Percentiles rank a stretch among this genome's conserved stretches.
These are phyloP conservation scores for Thaumatotibia leucotreta DNA, from an alignment of 1,140 invertebrate species.

Conservation along the genomic window DNA sequence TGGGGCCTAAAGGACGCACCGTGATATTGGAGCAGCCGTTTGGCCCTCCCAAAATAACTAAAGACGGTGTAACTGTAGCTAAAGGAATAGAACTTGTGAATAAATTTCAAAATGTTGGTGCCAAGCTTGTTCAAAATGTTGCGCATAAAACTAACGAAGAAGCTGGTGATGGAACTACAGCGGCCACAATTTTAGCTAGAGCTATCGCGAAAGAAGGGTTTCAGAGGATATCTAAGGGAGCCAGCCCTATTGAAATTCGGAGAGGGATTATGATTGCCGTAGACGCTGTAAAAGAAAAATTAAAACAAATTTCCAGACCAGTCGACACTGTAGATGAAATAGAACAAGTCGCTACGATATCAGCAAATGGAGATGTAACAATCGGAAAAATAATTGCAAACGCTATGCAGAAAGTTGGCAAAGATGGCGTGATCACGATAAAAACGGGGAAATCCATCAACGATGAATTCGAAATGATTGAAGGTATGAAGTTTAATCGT, in stretches of 20 bases:
- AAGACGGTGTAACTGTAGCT: slow-evolving; percentile 98
- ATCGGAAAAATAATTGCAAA: slow-evolving; percentile 92
- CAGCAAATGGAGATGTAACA: slow-evolving; percentile 92
- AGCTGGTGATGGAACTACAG: slow-evolving; percentile 96
- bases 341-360: slow-evolving; percentile 97
- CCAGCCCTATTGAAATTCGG: slow-evolving; percentile 95
- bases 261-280: slow-evolving; percentile 93
- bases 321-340: slow-evolving; percentile 96
- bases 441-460: slow-evolving; percentile 95
- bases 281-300: slow-evolving; percentile 85
- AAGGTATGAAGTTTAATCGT: slow-evolving; percentile 97
- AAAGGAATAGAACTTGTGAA: slow-evolving; percentile 95
- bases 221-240: slow-evolving; percentile 93
- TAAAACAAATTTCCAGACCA: slow-evolving; percentile 88
- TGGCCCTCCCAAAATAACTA: slow-evolving; percentile 98
- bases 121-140: slow-evolving; percentile 95
- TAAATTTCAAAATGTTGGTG: slow-evolving; percentile 97
- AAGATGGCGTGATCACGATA: slow-evolving; percentile 96
- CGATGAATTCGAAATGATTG: slow-evolving; percentile 94
- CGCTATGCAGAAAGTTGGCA: slow-evolving; percentile 96
- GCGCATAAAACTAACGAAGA: slow-evolving; percentile 97
- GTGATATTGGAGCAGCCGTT: slow-evolving; percentile 96
- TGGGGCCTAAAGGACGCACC: slow-evolving; percentile 97
- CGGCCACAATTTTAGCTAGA: slow-evolving; percentile 90
- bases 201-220: slow-evolving; percentile 96